These are phyloP conservation scores for Sciurus vulgaris DNA, from an alignment of 2,797 vertebrate species.

Conservation along the genomic window DNA sequence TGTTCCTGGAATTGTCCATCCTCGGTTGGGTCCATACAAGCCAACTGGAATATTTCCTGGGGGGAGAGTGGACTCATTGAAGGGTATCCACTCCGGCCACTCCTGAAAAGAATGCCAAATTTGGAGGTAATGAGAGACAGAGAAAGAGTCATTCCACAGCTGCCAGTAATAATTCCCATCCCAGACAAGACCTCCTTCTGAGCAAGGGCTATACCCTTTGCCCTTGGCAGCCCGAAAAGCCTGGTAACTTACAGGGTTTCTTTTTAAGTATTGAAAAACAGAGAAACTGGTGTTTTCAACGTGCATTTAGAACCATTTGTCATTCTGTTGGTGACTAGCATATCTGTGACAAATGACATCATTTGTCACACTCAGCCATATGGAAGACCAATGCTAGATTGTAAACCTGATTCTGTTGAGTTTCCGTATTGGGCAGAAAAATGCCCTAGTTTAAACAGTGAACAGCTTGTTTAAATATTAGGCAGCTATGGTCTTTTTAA, in stretches of 20 bases:
- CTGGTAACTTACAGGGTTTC: constrained; percentile 39
- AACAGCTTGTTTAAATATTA: constrained; percentile 80
- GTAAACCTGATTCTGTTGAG: constrained; percentile 68
- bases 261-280: constrained; percentile 15
- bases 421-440: constrained; percentile 53
- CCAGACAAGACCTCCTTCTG: background rate
- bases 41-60: constrained; percentile 96
- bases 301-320: constrained; percentile 58
- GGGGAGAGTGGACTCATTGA: constrained; percentile 96
- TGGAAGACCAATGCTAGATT: constrained; percentile 71
- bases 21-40: constrained; percentile 90
- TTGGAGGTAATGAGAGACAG: constrained; percentile 70
- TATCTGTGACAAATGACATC: constrained; percentile 76
- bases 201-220: background rate
- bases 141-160: rapidly evolving
- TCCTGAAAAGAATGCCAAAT: constrained; percentile 87
- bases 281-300: constrained; percentile 68
- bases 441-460: constrained; percentile 61
- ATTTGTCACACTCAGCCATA: constrained; percentile 78
- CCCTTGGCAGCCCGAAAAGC: background rate
- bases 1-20: constrained; percentile 91
- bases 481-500: constrained; percentile 64
- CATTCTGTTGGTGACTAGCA: constrained; percentile 64
- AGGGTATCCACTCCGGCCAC: constrained; percentile 92
- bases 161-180: background rate